Evolutionary conservation across 2,888 invertebrate species (phyloP).

Genomic region (Tetrapedia diversipes): DNA sequence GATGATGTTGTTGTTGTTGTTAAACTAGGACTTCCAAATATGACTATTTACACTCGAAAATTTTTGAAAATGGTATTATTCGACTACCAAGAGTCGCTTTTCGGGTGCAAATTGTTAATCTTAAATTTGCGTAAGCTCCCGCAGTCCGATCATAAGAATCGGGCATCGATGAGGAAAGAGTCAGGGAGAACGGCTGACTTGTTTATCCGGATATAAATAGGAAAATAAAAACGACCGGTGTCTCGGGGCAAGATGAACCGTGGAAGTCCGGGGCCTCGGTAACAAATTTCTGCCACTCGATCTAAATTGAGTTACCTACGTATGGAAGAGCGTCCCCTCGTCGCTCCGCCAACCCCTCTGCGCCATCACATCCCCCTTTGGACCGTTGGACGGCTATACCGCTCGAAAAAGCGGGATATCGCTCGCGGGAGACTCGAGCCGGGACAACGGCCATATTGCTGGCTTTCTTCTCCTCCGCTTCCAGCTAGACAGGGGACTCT

Average conservation of each 20-base stretch:
- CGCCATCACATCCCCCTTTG: conserved; percentile 60
- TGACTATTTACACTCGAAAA: too few species aligned
- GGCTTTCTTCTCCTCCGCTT: conserved; percentile 72
- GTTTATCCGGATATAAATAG: conserved; percentile 82
- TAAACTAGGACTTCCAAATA: too few species aligned
- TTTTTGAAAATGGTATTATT: too few species aligned
- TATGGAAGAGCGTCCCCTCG: conserved; percentile 67
- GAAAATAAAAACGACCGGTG: conserved; percentile 79
- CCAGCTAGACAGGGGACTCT: conserved; percentile 54
- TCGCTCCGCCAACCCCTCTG: conserved; percentile 51
- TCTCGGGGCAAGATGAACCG: conserved; percentile 67
- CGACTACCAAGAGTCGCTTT: too few species aligned
- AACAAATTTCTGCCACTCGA: conserved; percentile 83
- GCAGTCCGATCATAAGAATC: too few species aligned
- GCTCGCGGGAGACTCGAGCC: conserved; percentile 72
- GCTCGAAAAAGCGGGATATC: conserved; percentile 71
- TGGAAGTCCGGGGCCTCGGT: conserved; percentile 74
- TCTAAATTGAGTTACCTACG: conserved; percentile 83
- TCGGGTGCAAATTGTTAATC: too few species aligned
- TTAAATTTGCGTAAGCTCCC: too few species aligned
- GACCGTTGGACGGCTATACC: conserved; percentile 66
- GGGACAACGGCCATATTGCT: conserved; percentile 80
- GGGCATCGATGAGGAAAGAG: conserved; percentile 69
- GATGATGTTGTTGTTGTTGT: too few species aligned
- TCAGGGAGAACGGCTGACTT: conserved; percentile 56